Evolutionary conservation across 2,797 vertebrate species (phyloP).

Genomic region (Sebastes taczanowskii): DNA sequence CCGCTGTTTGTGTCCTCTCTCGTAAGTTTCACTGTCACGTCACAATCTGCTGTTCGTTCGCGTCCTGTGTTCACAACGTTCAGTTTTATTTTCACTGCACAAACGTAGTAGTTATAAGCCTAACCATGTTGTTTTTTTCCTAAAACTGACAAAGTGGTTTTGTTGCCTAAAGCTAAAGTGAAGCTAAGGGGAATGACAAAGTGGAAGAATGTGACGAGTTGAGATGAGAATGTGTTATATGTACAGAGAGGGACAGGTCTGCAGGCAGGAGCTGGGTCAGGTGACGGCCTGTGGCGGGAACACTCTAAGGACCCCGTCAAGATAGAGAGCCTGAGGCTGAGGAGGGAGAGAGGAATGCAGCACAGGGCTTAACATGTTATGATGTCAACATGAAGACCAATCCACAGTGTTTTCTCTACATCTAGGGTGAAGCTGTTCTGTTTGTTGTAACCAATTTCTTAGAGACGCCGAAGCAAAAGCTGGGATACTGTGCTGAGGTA

Average conservation of each 20-base stretch:
- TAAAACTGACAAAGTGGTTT: neutral
- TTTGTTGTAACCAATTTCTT: slow-evolving; percentile 91
- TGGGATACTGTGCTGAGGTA: slow-evolving; percentile 90
- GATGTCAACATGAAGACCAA: neutral
- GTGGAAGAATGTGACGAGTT: no score
- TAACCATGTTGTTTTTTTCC: no score
- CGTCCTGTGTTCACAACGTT: no score
- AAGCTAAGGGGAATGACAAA: no score
- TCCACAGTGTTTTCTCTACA: slow-evolving; percentile 5
- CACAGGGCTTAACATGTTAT: neutral
- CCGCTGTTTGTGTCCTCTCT: no score
- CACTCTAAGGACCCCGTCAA: neutral
- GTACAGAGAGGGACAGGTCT: neutral
- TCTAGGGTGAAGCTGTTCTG: slow-evolving; percentile 88
- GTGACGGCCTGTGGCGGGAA: neutral
- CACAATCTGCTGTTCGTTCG: no score
- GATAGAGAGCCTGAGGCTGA: neutral
- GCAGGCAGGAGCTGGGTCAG: neutral
- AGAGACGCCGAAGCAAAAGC: slow-evolving; percentile 89
- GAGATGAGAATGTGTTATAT: no score
- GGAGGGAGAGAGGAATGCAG: neutral
- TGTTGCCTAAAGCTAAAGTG: no score
- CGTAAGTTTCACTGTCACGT: no score
- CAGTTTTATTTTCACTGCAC: no score
- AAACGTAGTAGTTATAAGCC: no score